Evolutionary conservation across 2,113 vertebrate genomes (phyloP).

Genomic region (Bufo bufo): DNA sequence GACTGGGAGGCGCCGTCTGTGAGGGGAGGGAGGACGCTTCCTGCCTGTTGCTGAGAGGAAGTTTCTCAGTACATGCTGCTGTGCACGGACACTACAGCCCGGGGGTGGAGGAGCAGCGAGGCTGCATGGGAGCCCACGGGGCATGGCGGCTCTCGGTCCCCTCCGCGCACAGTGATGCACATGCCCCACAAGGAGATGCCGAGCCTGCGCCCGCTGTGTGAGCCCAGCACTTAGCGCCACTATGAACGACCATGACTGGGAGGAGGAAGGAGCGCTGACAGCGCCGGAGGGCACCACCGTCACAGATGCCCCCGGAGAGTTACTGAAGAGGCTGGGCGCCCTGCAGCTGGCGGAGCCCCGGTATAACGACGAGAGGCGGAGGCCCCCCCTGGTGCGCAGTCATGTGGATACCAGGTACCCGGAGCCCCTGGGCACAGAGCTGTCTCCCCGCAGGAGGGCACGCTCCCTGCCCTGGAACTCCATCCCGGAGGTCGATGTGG

Average conservation of each 20-base stretch:
- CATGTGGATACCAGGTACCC: background rate
- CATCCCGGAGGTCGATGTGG: slow-evolving; percentile 58
- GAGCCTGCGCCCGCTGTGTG: background rate
- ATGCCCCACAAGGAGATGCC: background rate
- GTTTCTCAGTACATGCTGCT: slow-evolving; percentile 12
- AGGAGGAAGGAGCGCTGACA: background rate
- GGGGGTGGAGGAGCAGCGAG: background rate
- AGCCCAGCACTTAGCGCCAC: background rate
- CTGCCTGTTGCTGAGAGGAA: slow-evolving; percentile 44
- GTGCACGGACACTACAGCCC: background rate
- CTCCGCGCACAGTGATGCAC: background rate
- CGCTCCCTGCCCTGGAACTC: slow-evolving; percentile 67
- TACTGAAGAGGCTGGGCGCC: background rate
- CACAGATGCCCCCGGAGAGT: background rate
- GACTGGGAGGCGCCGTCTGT: background rate
- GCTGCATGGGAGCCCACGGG: background rate
- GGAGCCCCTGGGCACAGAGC: background rate
- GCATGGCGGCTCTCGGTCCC: background rate
- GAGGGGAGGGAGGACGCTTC: background rate
- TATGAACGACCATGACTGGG: background rate
- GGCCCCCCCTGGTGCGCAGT: background rate
- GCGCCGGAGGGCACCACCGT: background rate
- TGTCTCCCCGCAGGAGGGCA: slow-evolving; percentile 64
- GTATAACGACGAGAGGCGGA: background rate
- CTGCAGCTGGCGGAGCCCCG: background rate